A percentile compares a stretch with the other conserved stretches of the same genome.
Conservation (phyloP, 2,888 invertebrate genomes). For the Celastrina argiolus region DNA sequence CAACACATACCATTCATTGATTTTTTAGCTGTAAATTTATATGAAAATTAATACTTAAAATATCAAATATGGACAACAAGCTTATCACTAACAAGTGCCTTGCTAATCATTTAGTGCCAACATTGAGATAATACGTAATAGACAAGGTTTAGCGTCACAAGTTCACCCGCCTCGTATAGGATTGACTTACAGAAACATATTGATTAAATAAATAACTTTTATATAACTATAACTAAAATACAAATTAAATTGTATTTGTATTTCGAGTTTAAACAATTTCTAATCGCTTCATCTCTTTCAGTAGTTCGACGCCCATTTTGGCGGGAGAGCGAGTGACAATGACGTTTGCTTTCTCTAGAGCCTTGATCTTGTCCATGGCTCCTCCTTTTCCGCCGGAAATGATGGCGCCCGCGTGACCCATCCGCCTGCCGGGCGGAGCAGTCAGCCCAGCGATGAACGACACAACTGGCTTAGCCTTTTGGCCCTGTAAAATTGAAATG, state of each 20-base stretch:
- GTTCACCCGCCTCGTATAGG: slow-evolving; percentile 16
- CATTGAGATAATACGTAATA: slow-evolving; percentile 21
- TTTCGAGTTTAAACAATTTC: slow-evolving; percentile 73
- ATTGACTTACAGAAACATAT: slow-evolving; percentile 37
- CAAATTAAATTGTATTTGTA: slow-evolving; percentile 48
- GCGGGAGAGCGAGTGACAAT: slow-evolving; percentile 97
- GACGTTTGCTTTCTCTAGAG: slow-evolving; percentile 94
- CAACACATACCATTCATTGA: slow-evolving; percentile 18
- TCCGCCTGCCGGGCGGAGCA: slow-evolving; percentile 97
- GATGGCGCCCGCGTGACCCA: slow-evolving; percentile 99
- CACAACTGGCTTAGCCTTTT: slow-evolving; percentile 96
- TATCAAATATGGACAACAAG: slow-evolving; percentile 27
- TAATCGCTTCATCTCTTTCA: slow-evolving; percentile 92
- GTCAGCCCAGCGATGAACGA: slow-evolving; percentile 99
- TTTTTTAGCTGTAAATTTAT: slow-evolving; percentile 23
- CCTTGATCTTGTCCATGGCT: slow-evolving; percentile 97
- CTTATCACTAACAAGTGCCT: slow-evolving; percentile 24
- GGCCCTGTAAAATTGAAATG: slow-evolving; percentile 78
- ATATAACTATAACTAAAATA: slow-evolving; percentile 65
- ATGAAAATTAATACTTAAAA: slow-evolving; percentile 22
- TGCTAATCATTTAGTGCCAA: slow-evolving; percentile 23
- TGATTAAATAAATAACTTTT: slow-evolving; percentile 59
- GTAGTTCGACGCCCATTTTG: slow-evolving; percentile 93
- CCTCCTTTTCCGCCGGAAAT: slow-evolving; percentile 99
- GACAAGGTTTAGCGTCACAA: slow-evolving; percentile 20